A percentile compares a stretch with the other conserved stretches of the same genome.
These are phyloP conservation scores for Maniola hyperantus DNA, from an alignment of 2,888 invertebrate genomes.

Conservation along the genomic window DNA sequence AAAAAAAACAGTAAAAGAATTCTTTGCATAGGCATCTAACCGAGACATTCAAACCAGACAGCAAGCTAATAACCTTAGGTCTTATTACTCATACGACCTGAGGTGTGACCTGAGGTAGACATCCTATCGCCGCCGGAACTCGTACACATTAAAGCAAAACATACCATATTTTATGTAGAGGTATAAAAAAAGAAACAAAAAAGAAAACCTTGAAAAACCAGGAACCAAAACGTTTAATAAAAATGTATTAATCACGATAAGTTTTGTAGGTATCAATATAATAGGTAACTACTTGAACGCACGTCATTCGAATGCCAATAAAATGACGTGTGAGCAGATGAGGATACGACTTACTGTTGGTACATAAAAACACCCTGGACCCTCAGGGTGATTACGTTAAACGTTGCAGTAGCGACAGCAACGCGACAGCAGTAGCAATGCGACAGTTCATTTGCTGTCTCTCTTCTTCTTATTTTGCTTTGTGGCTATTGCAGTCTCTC, in stretches of 20 bases:
- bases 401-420: too few species aligned
- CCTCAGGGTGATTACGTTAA: too few species aligned
- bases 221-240: background rate
- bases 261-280: conserved; percentile 1
- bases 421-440: too few species aligned
- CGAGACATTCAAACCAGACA: background rate
- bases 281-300: background rate
- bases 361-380: background rate
- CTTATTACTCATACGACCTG: background rate
- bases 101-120: too few species aligned
- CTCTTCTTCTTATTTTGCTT: too few species aligned
- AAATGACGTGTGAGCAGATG: conserved; percentile 9
- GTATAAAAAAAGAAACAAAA: background rate
- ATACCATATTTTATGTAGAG: background rate
- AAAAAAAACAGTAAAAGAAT: too few species aligned
- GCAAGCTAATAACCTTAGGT: background rate
- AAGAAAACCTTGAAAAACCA: background rate
- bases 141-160: background rate
- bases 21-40: background rate
- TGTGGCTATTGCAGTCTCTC: too few species aligned
- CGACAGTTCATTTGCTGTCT: too few species aligned
- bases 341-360: background rate
- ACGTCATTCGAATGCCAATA: conserved; percentile 11
- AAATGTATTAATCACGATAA: background rate
- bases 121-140: background rate